Conservation (phyloP, 2,888 invertebrate species). For the Strigamia crassipes region DNA sequence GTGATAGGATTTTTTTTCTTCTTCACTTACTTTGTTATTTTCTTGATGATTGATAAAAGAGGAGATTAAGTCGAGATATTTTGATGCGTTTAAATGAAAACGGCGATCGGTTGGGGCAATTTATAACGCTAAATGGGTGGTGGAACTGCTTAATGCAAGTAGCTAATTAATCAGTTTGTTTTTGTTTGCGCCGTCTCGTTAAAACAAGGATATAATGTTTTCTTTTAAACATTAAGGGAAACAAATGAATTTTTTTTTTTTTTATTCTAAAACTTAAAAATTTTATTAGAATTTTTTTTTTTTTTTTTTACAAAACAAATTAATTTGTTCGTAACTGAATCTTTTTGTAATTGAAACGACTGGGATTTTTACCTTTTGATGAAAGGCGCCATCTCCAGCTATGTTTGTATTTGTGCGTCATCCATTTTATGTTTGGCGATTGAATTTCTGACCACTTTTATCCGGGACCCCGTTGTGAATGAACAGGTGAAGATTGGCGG, state of each 20-base stretch:
- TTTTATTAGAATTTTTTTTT: too few species aligned
- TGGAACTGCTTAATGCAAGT: conserved; percentile 31
- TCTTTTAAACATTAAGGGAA: neutral
- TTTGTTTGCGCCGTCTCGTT: conserved; percentile 2
- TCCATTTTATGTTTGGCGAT: conserved; percentile 28
- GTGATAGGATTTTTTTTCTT: conserved; percentile 25
- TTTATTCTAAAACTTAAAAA: neutral
- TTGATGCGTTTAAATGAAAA: conserved; percentile 39
- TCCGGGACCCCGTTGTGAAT: conserved; percentile 33
- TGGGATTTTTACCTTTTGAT: conserved; percentile 11
- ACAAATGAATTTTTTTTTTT: neutral
- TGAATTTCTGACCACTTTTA: conserved; percentile 39
- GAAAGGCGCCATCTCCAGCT: conserved; percentile 18
- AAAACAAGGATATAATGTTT: neutral
- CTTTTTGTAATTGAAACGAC: neutral
- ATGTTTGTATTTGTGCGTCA: conserved; percentile 29
- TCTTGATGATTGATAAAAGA: conserved; percentile 37
- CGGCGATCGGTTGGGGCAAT: conserved; percentile 3
- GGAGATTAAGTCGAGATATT: conserved; percentile 32
- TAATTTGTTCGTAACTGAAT: neutral
- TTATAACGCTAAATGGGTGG: conserved; percentile 35
- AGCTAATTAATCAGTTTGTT: conserved; percentile 37
- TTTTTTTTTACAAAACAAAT: too few species aligned
- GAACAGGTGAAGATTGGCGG: conserved; percentile 42
- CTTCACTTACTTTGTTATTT: neutral